These are phyloP conservation scores for Ectemnius continuus DNA, from an alignment of 2,888 invertebrate species.

Conservation along the genomic window DNA sequence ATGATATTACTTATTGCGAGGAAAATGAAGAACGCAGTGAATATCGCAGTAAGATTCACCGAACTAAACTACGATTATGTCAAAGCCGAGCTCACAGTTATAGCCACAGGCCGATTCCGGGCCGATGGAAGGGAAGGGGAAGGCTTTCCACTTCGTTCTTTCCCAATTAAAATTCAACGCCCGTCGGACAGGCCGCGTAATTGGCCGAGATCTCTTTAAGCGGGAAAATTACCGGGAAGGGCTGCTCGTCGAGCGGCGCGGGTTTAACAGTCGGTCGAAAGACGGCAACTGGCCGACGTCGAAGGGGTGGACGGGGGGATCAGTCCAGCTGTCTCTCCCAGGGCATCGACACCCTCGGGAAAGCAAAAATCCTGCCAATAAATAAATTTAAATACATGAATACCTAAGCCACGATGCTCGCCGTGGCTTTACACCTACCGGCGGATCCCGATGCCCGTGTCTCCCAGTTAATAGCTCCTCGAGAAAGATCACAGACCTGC, in stretches of 20 bases:
- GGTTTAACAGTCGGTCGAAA: conserved; percentile 59
- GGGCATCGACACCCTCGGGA: conserved; percentile 53
- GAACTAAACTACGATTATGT: too few relatives aligned
- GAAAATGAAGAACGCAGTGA: not conserved
- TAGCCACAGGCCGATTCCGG: conserved; percentile 40
- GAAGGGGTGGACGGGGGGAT: conserved; percentile 20
- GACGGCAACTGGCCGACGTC: conserved; percentile 26
- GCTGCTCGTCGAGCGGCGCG: conserved; percentile 65
- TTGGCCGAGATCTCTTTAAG: conserved; percentile 77
- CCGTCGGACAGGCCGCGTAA: conserved; percentile 74
- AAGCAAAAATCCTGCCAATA: conserved; percentile 75
- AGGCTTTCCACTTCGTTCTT: conserved; percentile 66
- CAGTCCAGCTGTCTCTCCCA: conserved; percentile 25
- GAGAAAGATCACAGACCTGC: not conserved
- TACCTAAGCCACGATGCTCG: conserved; percentile 66
- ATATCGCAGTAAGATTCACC: too few relatives aligned
- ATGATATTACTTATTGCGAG: too few relatives aligned
- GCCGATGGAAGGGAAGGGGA: conserved; percentile 41
- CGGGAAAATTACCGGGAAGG: conserved; percentile 76
- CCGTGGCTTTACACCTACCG: conserved; percentile 50
- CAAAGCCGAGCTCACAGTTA: conserved; percentile 8
- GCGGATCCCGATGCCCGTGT: conserved; percentile 44
- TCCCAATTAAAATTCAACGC: conserved; percentile 77
- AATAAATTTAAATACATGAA: conserved; percentile 78
- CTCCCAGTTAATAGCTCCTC: not conserved